Evolutionary conservation across 2,888 invertebrate species (phyloP).

Genomic region (Cataglyphis livida): DNA sequence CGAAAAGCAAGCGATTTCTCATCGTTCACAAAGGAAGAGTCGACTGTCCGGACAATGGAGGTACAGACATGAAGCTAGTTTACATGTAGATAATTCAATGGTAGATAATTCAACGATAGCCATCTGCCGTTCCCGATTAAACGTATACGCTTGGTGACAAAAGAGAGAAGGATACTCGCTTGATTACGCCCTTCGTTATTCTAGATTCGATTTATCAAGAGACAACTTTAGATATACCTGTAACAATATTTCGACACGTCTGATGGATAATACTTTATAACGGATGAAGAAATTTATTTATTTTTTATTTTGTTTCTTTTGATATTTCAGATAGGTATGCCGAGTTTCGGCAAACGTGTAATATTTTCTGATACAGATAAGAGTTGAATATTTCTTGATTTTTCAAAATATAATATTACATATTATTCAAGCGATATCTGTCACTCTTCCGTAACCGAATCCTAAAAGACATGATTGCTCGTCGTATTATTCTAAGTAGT

Average conservation of each 20-base stretch:
- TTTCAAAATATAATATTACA: slow-evolving; percentile 45
- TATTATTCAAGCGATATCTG: slow-evolving; percentile 57
- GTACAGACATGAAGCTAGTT: slow-evolving; percentile 74
- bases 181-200: slow-evolving; percentile 53
- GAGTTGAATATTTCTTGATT: slow-evolving; percentile 18
- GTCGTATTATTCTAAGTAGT: slow-evolving; percentile 72
- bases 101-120: slow-evolving; percentile 62
- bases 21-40: slow-evolving; percentile 76
- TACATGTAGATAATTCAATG: slow-evolving; percentile 78
- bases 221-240: slow-evolving; percentile 3
- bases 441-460: slow-evolving; percentile 53
- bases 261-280: background rate
- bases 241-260: slow-evolving; percentile 40
- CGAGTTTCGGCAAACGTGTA: background rate
- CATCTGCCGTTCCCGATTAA: slow-evolving; percentile 74
- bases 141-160: slow-evolving; percentile 46
- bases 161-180: background rate
- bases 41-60: slow-evolving; percentile 75
- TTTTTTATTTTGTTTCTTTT: background rate
- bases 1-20: slow-evolving; percentile 75
- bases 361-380: background rate
- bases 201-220: slow-evolving; percentile 53
- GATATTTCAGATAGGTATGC: background rate
- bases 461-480: slow-evolving; percentile 61
- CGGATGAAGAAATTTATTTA: background rate